These are phyloP conservation scores for Gymnarchus niloticus DNA, from an alignment of 2,113 vertebrate genomes.

Conservation along the genomic window DNA sequence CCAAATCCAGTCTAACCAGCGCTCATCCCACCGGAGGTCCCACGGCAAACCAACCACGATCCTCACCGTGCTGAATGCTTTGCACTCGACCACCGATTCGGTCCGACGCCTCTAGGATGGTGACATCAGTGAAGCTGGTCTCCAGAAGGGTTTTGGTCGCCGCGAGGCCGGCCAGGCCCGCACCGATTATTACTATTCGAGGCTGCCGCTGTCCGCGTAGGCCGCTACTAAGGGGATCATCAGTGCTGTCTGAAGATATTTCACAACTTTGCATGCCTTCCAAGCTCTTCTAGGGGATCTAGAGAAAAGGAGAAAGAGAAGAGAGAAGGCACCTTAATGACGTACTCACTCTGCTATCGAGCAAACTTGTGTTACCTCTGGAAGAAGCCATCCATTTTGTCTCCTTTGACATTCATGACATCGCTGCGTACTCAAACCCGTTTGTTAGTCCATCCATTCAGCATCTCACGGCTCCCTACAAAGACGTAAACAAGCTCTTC, in stretches of 20 bases:
- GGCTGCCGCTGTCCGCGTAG: slow-evolving; percentile 84
- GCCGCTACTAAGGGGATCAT: slow-evolving; percentile 97
- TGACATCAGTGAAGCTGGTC: slow-evolving; percentile 92
- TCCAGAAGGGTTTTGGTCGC: slow-evolving; percentile 84
- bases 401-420: not conserved
- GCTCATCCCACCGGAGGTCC: not conserved
- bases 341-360: not conserved
- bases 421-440: not conserved
- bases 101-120: slow-evolving; percentile 88
- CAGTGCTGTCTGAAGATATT: slow-evolving; percentile 97
- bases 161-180: slow-evolving; percentile 90
- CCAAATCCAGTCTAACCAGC: not conserved
- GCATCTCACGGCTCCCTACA: not conserved
- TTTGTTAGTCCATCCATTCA: not conserved
- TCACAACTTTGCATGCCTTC: slow-evolving; percentile 99
- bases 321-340: not conserved
- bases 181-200: slow-evolving; percentile 94
- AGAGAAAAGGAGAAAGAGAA: not conserved
- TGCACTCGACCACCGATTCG: slow-evolving; percentile 90
- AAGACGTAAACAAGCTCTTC: not conserved
- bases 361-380: not conserved
- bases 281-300: slow-evolving; percentile 83
- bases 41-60: not conserved
- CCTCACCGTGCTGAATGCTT: slow-evolving; percentile 85
- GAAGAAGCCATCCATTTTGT: not conserved